Base-by-base conservation (phyloP, 1,140 invertebrate species). In the Tetramorium simillimum region DNA sequence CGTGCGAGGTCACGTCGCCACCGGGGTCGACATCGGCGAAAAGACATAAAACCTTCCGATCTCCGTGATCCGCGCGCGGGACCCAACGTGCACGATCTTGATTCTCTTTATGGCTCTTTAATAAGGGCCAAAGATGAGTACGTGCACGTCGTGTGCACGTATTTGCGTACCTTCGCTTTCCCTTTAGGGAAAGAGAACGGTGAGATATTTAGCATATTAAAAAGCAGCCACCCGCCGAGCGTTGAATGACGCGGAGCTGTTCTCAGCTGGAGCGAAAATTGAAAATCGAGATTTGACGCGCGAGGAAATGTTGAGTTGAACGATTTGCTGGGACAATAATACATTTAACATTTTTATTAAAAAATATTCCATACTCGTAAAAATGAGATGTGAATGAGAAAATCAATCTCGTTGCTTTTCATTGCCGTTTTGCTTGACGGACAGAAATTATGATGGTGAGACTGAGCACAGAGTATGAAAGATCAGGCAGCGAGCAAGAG, bases 121-220 rank as follows among this genome's bases (percentile, higher is more conserved):
- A 72, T 28, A 51, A 75, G 46, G 40, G 10, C 21, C 69, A 12
- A 49, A 81, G 63, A 86, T 86, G 86, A 84, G n/a, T 84, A 72
- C 84, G 84, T 72, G 65, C 28, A 33, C 62, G 14, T 81, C 80
- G 70, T 65, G 49, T 33, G 33, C 33, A 33, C 33, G 33, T 73
- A 60, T 86, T 78, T 89, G 77, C 56, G 43, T 65, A 70, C 49
- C 77, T 69, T 43, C 53, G 24, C 80, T 88, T 65, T 76, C 49
- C 63, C 33, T 33, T 72, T 49, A 67, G 14, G 24, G 73, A 86
- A 86, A 81, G 87, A 73, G 81, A 88, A 77, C 89, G 73, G 62
- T 76, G 88, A 82, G 85, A 73, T 92, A 92, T 92, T 95, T 94
- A 92, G 91, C 93, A 95, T 95, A 94, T 92, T 94, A 94, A 94